Base-by-base conservation (phyloP, 2,113 vertebrate species). In the Xenotilapia longispinis region DNA sequence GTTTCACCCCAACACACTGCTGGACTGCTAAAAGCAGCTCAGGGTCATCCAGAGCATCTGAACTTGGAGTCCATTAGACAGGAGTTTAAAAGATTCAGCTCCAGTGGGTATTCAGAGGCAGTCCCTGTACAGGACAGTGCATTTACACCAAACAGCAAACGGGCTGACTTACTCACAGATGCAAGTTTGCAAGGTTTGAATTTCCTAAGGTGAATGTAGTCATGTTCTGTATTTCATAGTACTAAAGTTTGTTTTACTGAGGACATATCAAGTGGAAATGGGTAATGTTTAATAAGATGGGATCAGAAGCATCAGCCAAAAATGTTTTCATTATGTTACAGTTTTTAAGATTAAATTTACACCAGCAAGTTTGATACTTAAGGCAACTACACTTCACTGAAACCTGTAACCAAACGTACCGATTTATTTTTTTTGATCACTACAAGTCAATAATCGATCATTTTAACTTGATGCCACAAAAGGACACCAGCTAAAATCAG, bases 121-220 rank as follows among this genome's bases (percentile, higher is more conserved):
- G 54, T 45, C n/a, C 33, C 33, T 82, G 65, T 58, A 36, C 47
- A 28, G 75, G 54, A 78, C 9, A 14, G 78, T 12, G 83, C 58
- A 9, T 82, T 57, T n/a, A 82, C 47, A 5, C 3, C 1, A 5
- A 21, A 12, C 12, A 38, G 7, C 13, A 51, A 36, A 83, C 2
- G 1, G 70, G 70, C 23, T 3, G 83, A 63, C 26, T 2, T 38
- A 51, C 53, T 5, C 28, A 40, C 84, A 79, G 21, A 60, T 9
- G 5, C 17, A 60, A n/a, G 57, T 14, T 42, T 21, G 33, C 31
- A 51, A 82, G 14, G 10, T 73, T 79, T 26, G 0, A 15, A n/a
- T 88, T 65, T 79, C 65, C 86, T 57, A 0, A 19, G 54, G 26
- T 91, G 92, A 93, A 94, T 94, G 93, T 94, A 86, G 73, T 91